These are phyloP conservation scores for Xenops minutus DNA, from an alignment of 2,797 vertebrate species.

Conservation along the genomic window DNA sequence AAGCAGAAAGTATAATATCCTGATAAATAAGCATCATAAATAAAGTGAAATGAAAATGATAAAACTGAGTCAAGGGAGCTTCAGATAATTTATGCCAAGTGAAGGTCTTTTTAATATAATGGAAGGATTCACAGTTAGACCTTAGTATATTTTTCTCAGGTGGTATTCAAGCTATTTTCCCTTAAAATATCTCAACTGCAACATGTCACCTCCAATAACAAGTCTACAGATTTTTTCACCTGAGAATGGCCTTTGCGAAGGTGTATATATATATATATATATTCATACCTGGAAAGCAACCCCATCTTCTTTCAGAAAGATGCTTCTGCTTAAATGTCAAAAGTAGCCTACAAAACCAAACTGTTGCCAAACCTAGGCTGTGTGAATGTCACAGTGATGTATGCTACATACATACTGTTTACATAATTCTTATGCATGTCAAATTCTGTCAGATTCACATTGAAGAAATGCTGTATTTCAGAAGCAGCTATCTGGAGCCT, in stretches of 20 bases:
- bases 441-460: slow-evolving; percentile 65
- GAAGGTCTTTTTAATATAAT: not conserved
- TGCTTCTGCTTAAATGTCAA: slow-evolving; percentile 69
- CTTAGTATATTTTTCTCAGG: not conserved
- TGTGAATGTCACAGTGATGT: slow-evolving; percentile 66
- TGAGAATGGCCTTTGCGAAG: slow-evolving; percentile 39
- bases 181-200: not conserved
- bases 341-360: slow-evolving; percentile 58
- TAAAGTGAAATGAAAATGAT: not conserved
- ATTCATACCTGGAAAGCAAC: slow-evolving; percentile 38
- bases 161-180: not conserved
- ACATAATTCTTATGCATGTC: slow-evolving; percentile 45
- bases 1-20: not conserved
- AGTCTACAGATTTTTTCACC: slow-evolving; percentile 16
- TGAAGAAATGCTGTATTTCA: slow-evolving; percentile 53
- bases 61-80: not conserved
- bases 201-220: not conserved
- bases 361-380: slow-evolving; percentile 46
- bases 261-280: not conserved
- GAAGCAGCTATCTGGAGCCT: slow-evolving; percentile 15
- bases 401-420: not conserved
- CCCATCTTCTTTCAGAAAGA: slow-evolving; percentile 53
- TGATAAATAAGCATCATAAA: not conserved
- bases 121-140: not conserved
- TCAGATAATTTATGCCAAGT: not conserved